Conservation (phyloP, 2,797 vertebrate genomes). For the Helarctos malayanus region DNA sequence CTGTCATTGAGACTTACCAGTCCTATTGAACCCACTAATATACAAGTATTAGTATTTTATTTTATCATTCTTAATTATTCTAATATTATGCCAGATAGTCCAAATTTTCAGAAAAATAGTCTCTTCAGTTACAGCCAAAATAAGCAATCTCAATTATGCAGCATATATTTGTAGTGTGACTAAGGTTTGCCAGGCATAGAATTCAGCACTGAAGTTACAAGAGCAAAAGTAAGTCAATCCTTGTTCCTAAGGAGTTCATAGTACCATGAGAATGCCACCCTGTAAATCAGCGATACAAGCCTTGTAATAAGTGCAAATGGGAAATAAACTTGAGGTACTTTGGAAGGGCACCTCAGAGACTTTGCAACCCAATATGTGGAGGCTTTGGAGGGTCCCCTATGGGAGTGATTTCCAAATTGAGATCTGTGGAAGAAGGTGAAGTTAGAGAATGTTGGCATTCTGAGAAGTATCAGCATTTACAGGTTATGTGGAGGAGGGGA, state of each 20-base stretch:
- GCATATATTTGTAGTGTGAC: neutral
- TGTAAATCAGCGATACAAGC: neutral
- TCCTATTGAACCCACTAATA: neutral
- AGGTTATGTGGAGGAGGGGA: neutral
- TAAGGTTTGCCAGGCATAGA: neutral
- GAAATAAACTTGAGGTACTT: neutral
- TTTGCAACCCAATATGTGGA: neutral
- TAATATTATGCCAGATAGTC: neutral
- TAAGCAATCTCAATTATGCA: neutral
- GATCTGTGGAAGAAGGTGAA: neutral
- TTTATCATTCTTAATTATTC: neutral
- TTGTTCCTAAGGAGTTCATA: neutral
- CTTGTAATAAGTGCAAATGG: slow-evolving; percentile 1
- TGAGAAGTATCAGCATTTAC: neutral
- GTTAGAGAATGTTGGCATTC: neutral
- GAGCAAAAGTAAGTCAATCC: neutral
- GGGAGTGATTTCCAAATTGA: neutral
- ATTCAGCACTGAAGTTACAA: neutral
- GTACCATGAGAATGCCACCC: neutral
- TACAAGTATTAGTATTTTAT: neutral
- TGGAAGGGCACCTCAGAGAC: neutral
- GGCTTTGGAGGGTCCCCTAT: neutral
- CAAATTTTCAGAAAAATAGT: slow-evolving; percentile 38
- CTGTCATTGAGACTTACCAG: neutral
- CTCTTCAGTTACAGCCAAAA: neutral